Evolutionary conservation across 1,140 invertebrate genomes (phyloP).

Genomic region (Araneus ventricosus): DNA sequence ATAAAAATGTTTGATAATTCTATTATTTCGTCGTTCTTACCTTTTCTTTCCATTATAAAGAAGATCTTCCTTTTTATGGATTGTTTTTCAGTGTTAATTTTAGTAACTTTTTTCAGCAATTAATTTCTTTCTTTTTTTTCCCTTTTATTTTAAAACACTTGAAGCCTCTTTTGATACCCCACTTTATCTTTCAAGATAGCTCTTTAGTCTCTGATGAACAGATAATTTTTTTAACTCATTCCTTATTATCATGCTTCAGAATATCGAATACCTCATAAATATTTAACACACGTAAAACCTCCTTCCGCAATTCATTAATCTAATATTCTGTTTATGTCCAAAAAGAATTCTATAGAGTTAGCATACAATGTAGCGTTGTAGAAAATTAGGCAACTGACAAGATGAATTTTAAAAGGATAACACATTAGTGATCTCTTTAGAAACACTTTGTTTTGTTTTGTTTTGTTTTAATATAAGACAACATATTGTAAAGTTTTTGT

Average conservation of each 20-base stretch:
- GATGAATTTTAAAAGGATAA: not conserved
- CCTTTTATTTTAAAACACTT: no score
- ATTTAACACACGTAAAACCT: not conserved
- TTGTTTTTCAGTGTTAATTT: no score
- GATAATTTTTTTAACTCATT: no score
- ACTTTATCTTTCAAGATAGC: no score
- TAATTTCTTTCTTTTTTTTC: no score
- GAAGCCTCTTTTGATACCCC: no score
- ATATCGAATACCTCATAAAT: not conserved
- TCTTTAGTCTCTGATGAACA: no score
- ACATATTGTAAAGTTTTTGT: not conserved
- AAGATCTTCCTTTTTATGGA: no score
- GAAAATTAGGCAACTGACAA: not conserved
- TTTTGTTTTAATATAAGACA: not conserved
- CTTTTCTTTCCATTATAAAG: no score
- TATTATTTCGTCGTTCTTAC: no score
- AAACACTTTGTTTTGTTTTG: not conserved
- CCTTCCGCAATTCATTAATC: not conserved
- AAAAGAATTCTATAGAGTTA: not conserved
- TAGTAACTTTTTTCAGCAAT: no score
- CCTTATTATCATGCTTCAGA: not conserved
- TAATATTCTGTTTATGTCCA: not conserved
- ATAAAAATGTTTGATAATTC: no score
- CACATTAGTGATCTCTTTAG: not conserved
- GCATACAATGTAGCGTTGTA: not conserved